Conservation (phyloP, 2,113 vertebrate species). For the Thermophis baileyi region DNA sequence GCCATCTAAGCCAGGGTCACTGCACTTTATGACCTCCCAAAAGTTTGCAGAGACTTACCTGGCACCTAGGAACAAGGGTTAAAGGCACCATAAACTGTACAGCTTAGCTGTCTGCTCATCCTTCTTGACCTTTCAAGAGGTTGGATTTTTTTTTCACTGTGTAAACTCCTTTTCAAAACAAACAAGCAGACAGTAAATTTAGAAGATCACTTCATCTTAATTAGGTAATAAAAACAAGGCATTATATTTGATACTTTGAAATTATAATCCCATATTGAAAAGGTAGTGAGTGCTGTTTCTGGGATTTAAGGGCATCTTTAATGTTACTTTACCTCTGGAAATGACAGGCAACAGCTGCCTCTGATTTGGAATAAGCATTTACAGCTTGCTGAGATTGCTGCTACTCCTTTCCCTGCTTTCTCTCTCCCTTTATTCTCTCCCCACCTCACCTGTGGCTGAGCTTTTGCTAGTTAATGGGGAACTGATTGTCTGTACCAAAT, state of each 20-base stretch:
- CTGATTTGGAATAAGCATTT: slow-evolving; percentile 33
- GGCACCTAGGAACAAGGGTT: slow-evolving; percentile 69
- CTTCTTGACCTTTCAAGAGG: slow-evolving; percentile 67
- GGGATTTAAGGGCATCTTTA: slow-evolving; percentile 37
- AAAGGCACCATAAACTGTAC: slow-evolving; percentile 66
- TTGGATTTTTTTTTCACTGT: slow-evolving; percentile 63
- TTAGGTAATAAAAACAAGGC: slow-evolving; percentile 40
- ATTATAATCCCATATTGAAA: slow-evolving; percentile 34
- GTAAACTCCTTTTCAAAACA: slow-evolving; percentile 34
- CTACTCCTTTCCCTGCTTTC: neutral
- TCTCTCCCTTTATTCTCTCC: neutral
- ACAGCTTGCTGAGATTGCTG: neutral
- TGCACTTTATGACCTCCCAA: slow-evolving; percentile 69
- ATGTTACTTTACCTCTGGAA: slow-evolving; percentile 16
- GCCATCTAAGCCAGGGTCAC: slow-evolving; percentile 52
- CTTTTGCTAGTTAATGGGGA: neutral
- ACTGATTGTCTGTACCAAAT: neutral
- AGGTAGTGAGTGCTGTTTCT: slow-evolving; percentile 30
- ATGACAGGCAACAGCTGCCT: slow-evolving; percentile 20
- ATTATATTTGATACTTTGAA: slow-evolving; percentile 47
- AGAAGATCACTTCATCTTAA: slow-evolving; percentile 54
- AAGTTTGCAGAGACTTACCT: slow-evolving; percentile 62
- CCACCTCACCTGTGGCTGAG: neutral
- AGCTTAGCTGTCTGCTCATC: slow-evolving; percentile 72
- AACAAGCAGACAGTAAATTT: slow-evolving; percentile 35